Evolutionary conservation across 37 sponge, comb jelly and placozoan species (phyloP).

Genomic region (Ephydatia muelleri): DNA sequence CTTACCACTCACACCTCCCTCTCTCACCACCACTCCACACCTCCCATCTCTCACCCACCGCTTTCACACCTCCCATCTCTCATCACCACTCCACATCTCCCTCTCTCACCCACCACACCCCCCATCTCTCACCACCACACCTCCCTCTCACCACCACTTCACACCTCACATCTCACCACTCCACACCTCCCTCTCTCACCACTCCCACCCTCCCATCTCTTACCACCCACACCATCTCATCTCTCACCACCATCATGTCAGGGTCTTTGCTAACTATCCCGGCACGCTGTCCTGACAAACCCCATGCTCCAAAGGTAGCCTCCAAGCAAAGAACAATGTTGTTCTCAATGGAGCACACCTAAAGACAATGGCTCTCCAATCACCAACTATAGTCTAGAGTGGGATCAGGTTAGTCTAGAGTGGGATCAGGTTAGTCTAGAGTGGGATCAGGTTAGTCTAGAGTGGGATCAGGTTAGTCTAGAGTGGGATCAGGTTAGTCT

Average conservation of each 20-base stretch:
- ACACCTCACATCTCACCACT: background rate
- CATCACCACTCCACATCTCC: background rate
- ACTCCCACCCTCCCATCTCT: background rate
- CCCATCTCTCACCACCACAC: background rate
- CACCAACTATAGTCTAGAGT: constrained; percentile 58
- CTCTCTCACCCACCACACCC: background rate
- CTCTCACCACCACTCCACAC: background rate
- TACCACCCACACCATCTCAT: background rate
- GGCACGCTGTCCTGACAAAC: constrained; percentile 15
- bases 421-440: too few species aligned
- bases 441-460: too few species aligned
- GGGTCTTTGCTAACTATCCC: constrained; percentile 9
- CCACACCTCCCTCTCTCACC: background rate
- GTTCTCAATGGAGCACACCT: constrained; percentile 61
- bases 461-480: too few species aligned
- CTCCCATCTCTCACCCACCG: too few species aligned
- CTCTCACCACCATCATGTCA: background rate
- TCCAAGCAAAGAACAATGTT: constrained; percentile 44
- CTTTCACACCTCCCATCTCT: too few species aligned
- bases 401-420: constrained; percentile 61
- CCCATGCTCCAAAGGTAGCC: constrained; percentile 17
- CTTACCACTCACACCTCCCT: background rate
- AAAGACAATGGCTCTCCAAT: constrained; percentile 68
- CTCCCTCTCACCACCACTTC: background rate
- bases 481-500: too few species aligned